Evolutionary conservation across 2,113 vertebrate species (phyloP), one percentile per base, ranked within the genome.

Genomic region (Amphilophus citrinellus): DNA sequence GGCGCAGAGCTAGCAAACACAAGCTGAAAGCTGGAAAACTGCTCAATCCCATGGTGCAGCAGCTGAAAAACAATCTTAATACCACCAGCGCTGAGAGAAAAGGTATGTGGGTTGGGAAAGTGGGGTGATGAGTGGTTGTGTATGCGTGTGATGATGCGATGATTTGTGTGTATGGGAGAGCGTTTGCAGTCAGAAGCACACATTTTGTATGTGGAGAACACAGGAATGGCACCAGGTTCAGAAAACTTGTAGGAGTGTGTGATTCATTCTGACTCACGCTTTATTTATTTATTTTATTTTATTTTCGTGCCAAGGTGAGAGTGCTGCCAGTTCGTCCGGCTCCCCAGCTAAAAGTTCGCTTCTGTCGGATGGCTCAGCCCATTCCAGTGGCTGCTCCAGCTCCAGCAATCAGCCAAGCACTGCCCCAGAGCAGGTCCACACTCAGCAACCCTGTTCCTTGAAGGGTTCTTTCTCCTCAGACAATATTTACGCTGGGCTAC

Each of bases 371-470:
- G 85, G 89, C 68, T 93, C 91, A 17, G 78, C 87, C 53, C 85
- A 92, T 79, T 93, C 94, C 39, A 91, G 92, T 42, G 85, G 91
- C 58, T 91, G 92, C 90, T 91, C 85, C 61, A 82, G 88, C 62
- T 94, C 93, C 7, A 82, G 90, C 80, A 89, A 58, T 78, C 89
- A 89, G 76, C 86, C 89, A 7, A 61, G 79, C 13, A 59, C 87
- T 1, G 58, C 75, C 80, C 84, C 92, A 50, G 97, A 98, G 89
- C 97, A 94, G 30, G 96, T 99, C 88, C 98, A 98, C 89, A 99
- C 98, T 1, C 97, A 98, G 94, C 98, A 99, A 91, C 98, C 98
- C 14, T 99, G 98, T 94, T 99, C 98, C 27, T 94, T 99, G 94
- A 98, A 98, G 91, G 97, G 97, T 92, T 99, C 98, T 8, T 93